Base-by-base conservation (phyloP, 2,797 vertebrate species). In the Enteromius treurensis region DNA sequence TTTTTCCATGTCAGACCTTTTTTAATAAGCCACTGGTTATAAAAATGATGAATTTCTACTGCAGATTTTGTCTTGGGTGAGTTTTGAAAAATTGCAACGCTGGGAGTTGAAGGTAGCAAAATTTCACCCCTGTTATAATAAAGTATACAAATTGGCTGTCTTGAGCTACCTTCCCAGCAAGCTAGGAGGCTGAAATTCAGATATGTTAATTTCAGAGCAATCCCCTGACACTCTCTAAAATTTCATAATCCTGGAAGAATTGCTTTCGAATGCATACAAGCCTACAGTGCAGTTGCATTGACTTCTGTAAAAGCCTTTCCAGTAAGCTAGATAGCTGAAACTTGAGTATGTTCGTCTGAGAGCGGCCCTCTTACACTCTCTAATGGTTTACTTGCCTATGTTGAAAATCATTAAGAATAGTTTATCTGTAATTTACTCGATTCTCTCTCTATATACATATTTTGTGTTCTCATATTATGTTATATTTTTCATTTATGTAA, bases 261-360 rank as follows among this genome's bases (percentile, higher is more conserved):
- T 76, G 40, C 7, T 60, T 60, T n/a, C 26, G 11, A 64, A 45
- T 64, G 40, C 5, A 47, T 19, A 64, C 17, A 45, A 40, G 53
- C 53, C 55, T 42, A 26, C 55, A 32, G 26, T 47, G 40, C 49
- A 55, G 10, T 47, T 47, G 37, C 37, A 47, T 47, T 75, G 49
- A 55, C 71, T 45, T 77, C 75, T 64, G 17, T 64, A 64, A 64
- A 77, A 64, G 76, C 40, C 15, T 62, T 62, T 64, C 58, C 37
- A 65, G 60, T 34, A 65, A 64, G 58, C 19, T 64, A 32, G 42
- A 62, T 23, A n/a, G 34, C 34, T 60, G 74, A 76, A 58, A 76
- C 8, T 42, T 76, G 74, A 76, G 32, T 23, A 40, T 58, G 73
- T 76, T 40, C 51, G 8, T 40, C 32, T 55, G 73, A 42, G 53